These are phyloP conservation scores for Liparis tanakae DNA, from an alignment of 2,797 vertebrate genomes.

Conservation along the genomic window DNA sequence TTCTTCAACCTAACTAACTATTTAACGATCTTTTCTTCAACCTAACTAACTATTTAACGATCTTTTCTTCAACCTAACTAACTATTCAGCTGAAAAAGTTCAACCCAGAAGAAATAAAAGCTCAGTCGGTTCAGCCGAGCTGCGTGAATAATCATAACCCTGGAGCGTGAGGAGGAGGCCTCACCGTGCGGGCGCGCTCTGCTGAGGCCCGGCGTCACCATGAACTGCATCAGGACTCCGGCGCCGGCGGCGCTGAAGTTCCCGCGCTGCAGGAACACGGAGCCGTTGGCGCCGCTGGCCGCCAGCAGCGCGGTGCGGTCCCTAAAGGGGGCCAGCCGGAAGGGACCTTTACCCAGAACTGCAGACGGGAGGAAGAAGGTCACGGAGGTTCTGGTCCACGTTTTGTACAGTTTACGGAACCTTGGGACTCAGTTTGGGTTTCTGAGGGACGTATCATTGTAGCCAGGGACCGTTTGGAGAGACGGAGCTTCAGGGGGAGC, in stretches of 20 bases:
- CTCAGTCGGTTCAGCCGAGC: too few species aligned
- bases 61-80: too few species aligned
- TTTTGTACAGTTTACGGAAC: not conserved
- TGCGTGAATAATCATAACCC: too few species aligned
- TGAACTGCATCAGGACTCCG: constrained; percentile 84
- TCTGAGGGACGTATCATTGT: too few species aligned
- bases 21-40: too few species aligned
- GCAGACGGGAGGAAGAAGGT: constrained; percentile 37
- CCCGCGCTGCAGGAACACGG: constrained; percentile 78
- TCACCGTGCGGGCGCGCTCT: constrained; percentile 90
- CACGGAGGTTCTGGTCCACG: not conserved
- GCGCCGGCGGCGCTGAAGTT: constrained; percentile 62
- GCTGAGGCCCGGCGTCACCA: constrained; percentile 93
- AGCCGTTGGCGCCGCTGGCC: constrained; percentile 71
- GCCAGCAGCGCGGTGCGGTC: constrained; percentile 80
- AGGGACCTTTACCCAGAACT: constrained; percentile 95
- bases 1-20: too few species aligned
- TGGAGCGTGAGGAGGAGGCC: constrained; percentile 14
- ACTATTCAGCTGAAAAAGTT: too few species aligned
- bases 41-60: too few species aligned
- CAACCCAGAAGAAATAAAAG: too few species aligned
- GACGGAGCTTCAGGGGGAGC: too few species aligned
- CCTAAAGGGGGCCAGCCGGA: constrained; percentile 85
- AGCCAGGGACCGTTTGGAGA: too few species aligned
- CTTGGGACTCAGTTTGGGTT: too few species aligned